Evolutionary conservation across 35 echinoderm and acorn worm species (phyloP), one percentile per base, ranked within the genome.

Genomic region (Ptychodera flava): DNA sequence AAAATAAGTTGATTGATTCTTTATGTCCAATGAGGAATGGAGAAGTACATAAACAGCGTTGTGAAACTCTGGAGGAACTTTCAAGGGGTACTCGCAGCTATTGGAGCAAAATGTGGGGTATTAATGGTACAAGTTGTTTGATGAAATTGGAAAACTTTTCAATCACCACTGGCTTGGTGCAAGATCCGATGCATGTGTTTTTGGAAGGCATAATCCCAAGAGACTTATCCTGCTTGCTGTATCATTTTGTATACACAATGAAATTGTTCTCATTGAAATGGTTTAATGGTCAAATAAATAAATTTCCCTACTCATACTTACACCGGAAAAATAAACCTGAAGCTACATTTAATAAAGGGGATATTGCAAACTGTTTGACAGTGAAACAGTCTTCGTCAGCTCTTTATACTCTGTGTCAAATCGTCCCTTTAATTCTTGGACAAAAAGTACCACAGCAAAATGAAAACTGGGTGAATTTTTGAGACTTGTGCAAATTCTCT

Each of bases 81-180:
- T 83, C 77, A 31, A 36, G 1, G 0, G 89, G n/a, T 82, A 81
- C 92, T 1, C 16, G 28, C 22, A 94, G 0, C 28, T 94, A 94
- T 77, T 94, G 92, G 89, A 91, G 85, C 36, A 94, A 88, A 80
- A 38, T 78, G 38, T 91, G 86, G 88, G 92, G 92, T 28, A 90
- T 94, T 32, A 94, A 94, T 83, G 38, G 22, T 64, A 83, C 35
- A 36, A 91, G 92, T 86, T 84, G 81, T 37, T 84, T 88, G 45
- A 15, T 90, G 1, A 77, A 79, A 27, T 35, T 91, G 81, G 78
- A 79, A 28, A n/a, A n/a, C n/a, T 53, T 12, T 85, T 37, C 31
- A 35, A 0, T 89, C 32, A 89, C 83, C 83, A 86, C 78, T 22
- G 78, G 33, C 1, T 82, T 93, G 28, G 83, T 93, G 0, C 92